These are phyloP conservation scores for Bombycilla garrulus DNA, from an alignment of 2,113 vertebrate genomes.

Conservation along the genomic window DNA sequence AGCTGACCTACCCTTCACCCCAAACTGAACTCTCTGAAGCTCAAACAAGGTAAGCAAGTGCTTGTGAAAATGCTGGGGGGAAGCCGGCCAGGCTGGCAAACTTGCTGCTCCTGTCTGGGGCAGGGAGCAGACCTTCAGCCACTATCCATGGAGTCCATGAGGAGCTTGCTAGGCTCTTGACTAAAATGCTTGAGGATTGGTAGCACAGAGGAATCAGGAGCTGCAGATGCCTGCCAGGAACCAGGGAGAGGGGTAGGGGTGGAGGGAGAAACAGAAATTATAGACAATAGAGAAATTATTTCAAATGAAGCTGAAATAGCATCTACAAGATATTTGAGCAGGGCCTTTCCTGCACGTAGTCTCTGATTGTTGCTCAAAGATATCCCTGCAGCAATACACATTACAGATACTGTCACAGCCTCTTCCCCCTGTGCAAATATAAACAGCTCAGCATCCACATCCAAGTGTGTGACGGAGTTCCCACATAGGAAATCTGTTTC, in stretches of 20 bases:
- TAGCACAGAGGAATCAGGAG: neutral
- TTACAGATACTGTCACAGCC: neutral
- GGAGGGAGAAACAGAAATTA: neutral
- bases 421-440: neutral
- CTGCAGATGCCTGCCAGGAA: neutral
- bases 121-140: neutral
- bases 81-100: neutral
- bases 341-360: neutral
- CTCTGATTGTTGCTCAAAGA: neutral
- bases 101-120: neutral
- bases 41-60: conserved; percentile 25
- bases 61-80: neutral
- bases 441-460: neutral
- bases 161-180: neutral
- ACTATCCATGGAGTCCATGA: neutral
- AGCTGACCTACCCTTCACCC: conserved; percentile 51
- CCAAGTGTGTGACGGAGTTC: neutral
- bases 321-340: neutral
- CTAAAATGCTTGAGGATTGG: neutral
- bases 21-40: conserved; percentile 14
- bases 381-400: neutral
- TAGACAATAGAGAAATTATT: neutral
- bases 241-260: neutral
- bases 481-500: neutral
- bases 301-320: neutral